phyloP scores from a whole-genome alignment of 2,888 invertebrate species.

The Melinopterus prodromus region DNA sequence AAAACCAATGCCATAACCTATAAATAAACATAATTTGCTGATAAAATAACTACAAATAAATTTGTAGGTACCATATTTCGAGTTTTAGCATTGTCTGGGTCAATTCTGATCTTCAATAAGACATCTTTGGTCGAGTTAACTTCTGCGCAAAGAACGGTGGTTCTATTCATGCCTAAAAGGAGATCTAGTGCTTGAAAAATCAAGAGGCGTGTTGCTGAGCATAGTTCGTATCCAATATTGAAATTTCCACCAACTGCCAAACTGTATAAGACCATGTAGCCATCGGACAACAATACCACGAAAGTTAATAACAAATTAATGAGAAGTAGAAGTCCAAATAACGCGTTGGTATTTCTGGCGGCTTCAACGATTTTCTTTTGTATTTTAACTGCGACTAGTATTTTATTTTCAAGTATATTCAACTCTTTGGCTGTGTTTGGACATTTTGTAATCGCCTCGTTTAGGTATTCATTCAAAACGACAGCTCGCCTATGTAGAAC shows the following conservation, averaged over 20 bases:
- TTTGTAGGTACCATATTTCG: slow-evolving; percentile 43
- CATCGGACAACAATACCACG: slow-evolving; percentile 31
- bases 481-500: neutral
- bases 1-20: slow-evolving; percentile 34
- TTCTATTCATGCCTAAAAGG: slow-evolving; percentile 26
- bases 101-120: slow-evolving; percentile 42
- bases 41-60: slow-evolving; percentile 10
- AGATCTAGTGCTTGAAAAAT: slow-evolving; percentile 28
- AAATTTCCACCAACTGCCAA: slow-evolving; percentile 29
- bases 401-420: neutral
- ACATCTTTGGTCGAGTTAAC: slow-evolving; percentile 42
- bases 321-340: slow-evolving; percentile 32
- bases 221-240: slow-evolving; percentile 21
- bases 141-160: slow-evolving; percentile 29
- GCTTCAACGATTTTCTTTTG: slow-evolving; percentile 36
- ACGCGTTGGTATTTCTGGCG: slow-evolving; percentile 25
- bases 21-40: neutral
- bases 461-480: neutral
- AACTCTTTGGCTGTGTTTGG: neutral
- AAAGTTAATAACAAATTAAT: slow-evolving; percentile 30
- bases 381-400: slow-evolving; percentile 22
- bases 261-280: slow-evolving; percentile 34
- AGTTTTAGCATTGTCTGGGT: slow-evolving; percentile 42
- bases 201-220: slow-evolving; percentile 14
- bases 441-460: neutral